Evolutionary conservation across 2,888 invertebrate species (phyloP).

Genomic region (Fragum fragum): DNA sequence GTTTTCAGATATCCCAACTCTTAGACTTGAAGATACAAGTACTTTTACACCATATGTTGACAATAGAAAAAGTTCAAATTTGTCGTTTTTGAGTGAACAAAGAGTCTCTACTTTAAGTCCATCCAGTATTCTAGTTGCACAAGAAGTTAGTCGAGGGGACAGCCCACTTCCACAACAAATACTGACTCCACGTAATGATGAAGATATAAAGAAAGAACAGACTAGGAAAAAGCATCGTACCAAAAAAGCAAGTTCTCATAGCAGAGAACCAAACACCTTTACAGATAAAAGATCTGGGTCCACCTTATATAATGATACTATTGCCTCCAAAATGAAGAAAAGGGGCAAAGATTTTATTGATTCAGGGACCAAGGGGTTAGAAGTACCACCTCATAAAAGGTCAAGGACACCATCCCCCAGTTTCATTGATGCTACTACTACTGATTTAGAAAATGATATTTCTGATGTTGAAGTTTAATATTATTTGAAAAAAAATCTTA

Average conservation of each 20-base stretch:
- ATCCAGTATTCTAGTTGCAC: not conserved
- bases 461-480: slow-evolving; percentile 45
- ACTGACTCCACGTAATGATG: slow-evolving; percentile 48
- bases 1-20: slow-evolving; percentile 11
- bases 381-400: not conserved
- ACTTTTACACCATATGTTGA: not conserved
- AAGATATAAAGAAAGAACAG: slow-evolving; percentile 17
- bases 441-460: slow-evolving; percentile 40
- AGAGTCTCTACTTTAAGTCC: not conserved
- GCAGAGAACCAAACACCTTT: slow-evolving; percentile 30
- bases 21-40: slow-evolving; percentile 10
- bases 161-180: slow-evolving; percentile 59
- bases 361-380: not conserved
- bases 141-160: slow-evolving; percentile 31
- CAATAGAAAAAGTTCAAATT: not conserved
- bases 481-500: too few species aligned
- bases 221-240: not conserved
- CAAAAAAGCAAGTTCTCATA: slow-evolving; percentile 20
- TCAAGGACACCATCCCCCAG: slow-evolving; percentile 23
- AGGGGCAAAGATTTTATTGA: slow-evolving; percentile 21
- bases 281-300: slow-evolving; percentile 22
- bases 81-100: slow-evolving; percentile 16
- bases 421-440: slow-evolving; percentile 4
- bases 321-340: slow-evolving; percentile 24
- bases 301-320: slow-evolving; percentile 25